phyloP scores from a whole-genome alignment of 2,113 vertebrate species.

The Scomber colias region DNA sequence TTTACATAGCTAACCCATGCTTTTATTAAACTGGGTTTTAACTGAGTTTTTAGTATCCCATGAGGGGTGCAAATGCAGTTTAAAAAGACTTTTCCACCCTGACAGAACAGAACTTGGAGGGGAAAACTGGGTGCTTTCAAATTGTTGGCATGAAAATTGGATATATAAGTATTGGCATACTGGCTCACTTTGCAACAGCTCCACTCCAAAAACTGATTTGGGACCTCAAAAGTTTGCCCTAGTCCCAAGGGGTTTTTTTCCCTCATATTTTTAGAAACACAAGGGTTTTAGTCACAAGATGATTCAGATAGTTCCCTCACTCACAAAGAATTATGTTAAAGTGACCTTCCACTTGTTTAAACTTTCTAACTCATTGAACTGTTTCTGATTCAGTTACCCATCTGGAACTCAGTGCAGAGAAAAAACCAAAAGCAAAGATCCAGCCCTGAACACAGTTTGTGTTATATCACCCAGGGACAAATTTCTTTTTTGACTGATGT shows the following conservation, averaged over 20 bases:
- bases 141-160: background rate
- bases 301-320: conserved; percentile 10
- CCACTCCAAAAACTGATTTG: conserved; percentile 2
- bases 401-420: conserved; percentile 23
- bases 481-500: background rate
- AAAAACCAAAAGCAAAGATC: conserved; percentile 20
- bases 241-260: background rate
- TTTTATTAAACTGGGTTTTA: background rate
- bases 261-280: background rate
- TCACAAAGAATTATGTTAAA: conserved; percentile 4
- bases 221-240: background rate
- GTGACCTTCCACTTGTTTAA: conserved; percentile 34
- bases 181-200: background rate
- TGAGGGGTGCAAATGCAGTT: background rate
- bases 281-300: conserved; percentile 18
- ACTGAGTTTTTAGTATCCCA: background rate
- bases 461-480: background rate
- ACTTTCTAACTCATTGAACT: conserved; percentile 32
- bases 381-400: conserved; percentile 10
- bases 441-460: conserved; percentile 4
- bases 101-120: background rate
- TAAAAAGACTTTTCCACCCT: background rate
- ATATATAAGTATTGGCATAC: background rate
- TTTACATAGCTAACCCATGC: background rate
- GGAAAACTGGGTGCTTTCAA: background rate